These are phyloP conservation scores for Vannuccia rotundouncinata DNA, from an alignment of 2,888 invertebrate species.

Conservation along the genomic window DNA sequence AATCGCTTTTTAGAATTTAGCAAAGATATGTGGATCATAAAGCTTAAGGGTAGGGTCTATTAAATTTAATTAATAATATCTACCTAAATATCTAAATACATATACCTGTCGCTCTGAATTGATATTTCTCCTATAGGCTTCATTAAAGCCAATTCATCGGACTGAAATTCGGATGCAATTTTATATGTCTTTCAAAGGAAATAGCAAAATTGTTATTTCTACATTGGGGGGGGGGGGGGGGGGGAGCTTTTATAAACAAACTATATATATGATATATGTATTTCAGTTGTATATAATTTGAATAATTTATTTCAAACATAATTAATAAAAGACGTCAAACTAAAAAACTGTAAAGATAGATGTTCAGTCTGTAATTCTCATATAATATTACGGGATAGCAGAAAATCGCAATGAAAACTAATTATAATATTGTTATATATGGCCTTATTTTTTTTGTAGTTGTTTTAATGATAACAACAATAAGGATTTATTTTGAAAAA, in stretches of 20 bases:
- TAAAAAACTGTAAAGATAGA: neutral
- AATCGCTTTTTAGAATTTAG: neutral
- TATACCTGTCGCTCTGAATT: neutral
- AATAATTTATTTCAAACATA: neutral
- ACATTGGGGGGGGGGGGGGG: neutral
- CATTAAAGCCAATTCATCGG: neutral
- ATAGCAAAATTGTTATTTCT: neutral
- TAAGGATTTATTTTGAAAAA: no score
- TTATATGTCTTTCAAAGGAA: neutral
- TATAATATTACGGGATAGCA: conserved; percentile 1
- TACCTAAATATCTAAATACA: neutral
- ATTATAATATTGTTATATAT: no score
- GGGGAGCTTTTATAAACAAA: neutral
- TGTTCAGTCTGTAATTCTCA: neutral
- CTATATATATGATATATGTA: neutral
- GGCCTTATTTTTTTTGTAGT: no score
- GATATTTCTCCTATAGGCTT: neutral
- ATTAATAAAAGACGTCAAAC: neutral
- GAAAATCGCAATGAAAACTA: neutral
- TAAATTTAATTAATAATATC: neutral
- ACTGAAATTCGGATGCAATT: neutral
- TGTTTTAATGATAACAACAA: no score
- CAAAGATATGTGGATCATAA: neutral
- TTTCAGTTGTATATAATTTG: neutral
- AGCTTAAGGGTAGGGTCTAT: neutral